phyloP scores from a whole-genome alignment of 2,888 invertebrate genomes.

The Drosophila subsilvestris region DNA sequence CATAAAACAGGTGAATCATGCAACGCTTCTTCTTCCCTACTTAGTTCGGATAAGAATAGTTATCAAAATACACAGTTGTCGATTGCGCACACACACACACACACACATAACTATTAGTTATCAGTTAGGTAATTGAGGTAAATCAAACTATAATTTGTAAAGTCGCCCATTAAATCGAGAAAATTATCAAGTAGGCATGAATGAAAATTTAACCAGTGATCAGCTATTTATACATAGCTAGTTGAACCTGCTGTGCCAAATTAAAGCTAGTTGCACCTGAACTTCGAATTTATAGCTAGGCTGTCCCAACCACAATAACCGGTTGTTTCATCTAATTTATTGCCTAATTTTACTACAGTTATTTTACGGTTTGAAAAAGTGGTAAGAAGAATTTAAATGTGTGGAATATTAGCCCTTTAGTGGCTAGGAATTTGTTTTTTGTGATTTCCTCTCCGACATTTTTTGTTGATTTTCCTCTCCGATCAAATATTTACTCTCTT shows the following conservation, averaged over 20 bases:
- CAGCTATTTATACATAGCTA: neutral
- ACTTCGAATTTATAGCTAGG: neutral
- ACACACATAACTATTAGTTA: neutral
- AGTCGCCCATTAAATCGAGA: neutral
- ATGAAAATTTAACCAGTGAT: neutral
- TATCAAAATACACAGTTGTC: neutral
- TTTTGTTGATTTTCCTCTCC: neutral
- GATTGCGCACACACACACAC: neutral
- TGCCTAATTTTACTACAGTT: neutral
- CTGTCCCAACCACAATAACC: neutral
- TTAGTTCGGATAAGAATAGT: neutral
- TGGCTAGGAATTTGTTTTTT: slow-evolving; percentile 14
- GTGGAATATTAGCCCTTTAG: neutral
- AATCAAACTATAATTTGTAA: neutral
- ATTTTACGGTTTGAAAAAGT: neutral
- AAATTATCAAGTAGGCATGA: neutral
- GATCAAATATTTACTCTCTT: slow-evolving; percentile 13
- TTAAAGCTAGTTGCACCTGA: neutral
- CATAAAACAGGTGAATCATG: neutral
- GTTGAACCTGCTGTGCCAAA: neutral
- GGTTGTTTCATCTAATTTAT: neutral
- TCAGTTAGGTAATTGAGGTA: neutral
- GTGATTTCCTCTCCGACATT: slow-evolving; percentile 3
- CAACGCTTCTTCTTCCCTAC: neutral
- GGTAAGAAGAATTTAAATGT: neutral